A percentile compares a stretch with the other conserved stretches of the same genome.
phyloP scores from a whole-genome alignment of 2,113 vertebrate genomes.

The Rallus limicola region DNA sequence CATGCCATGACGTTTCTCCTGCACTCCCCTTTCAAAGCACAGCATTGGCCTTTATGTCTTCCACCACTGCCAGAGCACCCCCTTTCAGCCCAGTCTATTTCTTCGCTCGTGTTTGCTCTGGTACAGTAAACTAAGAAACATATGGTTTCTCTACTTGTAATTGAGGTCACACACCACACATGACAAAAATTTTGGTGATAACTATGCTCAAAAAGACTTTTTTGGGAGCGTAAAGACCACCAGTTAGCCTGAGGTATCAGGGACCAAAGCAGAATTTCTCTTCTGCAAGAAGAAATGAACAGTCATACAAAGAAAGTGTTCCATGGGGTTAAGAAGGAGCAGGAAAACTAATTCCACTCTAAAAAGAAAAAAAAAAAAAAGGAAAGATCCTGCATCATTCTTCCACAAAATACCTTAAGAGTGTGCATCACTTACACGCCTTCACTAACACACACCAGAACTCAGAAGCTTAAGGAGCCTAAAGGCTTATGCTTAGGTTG shows the following conservation, averaged over 20 bases:
- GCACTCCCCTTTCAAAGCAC: not conserved
- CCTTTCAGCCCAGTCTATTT: not conserved
- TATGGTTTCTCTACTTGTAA: not conserved
- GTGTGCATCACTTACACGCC: not conserved
- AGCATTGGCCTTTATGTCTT: not conserved
- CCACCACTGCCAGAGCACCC: not conserved
- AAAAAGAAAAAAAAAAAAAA: not conserved
- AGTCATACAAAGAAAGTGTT: not conserved
- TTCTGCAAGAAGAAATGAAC: not conserved
- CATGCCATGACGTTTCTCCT: not conserved
- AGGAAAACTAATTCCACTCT: fast-evolving
- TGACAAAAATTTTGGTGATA: not conserved
- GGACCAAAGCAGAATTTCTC: not conserved
- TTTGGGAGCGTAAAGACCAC: not conserved
- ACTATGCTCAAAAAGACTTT: not conserved
- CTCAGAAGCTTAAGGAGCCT: not conserved
- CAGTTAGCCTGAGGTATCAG: not conserved
- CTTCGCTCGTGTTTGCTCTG: not conserved
- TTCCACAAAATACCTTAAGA: not conserved
- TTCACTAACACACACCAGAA: not conserved
- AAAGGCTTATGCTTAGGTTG: not conserved
- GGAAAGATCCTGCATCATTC: not conserved
- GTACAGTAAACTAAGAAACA: not conserved
- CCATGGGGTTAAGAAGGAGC: not conserved
- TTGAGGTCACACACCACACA: not conserved